Percentiles rank a stretch among this genome's conserved stretches.
Evolutionary conservation across 2,797 vertebrate genomes (phyloP).

Genomic region (Acanthiza pusilla): DNA sequence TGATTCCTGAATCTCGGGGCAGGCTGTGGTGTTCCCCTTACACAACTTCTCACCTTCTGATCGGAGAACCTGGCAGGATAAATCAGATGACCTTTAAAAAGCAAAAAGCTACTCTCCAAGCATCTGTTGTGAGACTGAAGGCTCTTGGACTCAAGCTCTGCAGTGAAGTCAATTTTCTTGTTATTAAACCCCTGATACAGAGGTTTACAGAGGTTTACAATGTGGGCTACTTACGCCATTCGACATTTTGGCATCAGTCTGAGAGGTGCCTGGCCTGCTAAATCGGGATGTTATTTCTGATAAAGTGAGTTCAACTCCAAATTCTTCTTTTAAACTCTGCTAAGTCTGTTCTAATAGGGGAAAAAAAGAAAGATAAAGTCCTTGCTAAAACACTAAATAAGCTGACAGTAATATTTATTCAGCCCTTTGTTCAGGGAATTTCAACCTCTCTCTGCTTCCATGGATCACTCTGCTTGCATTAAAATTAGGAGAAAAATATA

Average conservation of each 20-base stretch:
- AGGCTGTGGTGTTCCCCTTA: not conserved
- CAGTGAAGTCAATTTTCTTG: constrained; percentile 19
- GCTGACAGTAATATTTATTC: not conserved
- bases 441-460: not conserved
- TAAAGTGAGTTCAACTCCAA: not conserved
- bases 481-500: not conserved
- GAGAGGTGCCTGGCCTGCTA: not conserved
- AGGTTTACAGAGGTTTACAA: not conserved
- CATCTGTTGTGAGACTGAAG: not conserved
- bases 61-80: not conserved
- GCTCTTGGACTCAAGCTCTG: not conserved
- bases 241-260: not conserved
- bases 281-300: not conserved
- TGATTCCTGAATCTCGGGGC: not conserved
- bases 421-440: not conserved
- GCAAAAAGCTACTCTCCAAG: not conserved
- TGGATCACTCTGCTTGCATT: not conserved
- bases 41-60: not conserved
- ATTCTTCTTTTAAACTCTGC: not conserved
- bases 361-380: not conserved
- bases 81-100: constrained; percentile 27
- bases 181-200: not conserved
- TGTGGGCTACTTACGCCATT: not conserved
- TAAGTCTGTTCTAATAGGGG: accelerated
- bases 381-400: not conserved